A percentile compares a stretch with the other conserved stretches of the same genome.
Conservation (phyloP, 2,888 invertebrate genomes). For the Caenorhabditis drosophilae region DNA sequence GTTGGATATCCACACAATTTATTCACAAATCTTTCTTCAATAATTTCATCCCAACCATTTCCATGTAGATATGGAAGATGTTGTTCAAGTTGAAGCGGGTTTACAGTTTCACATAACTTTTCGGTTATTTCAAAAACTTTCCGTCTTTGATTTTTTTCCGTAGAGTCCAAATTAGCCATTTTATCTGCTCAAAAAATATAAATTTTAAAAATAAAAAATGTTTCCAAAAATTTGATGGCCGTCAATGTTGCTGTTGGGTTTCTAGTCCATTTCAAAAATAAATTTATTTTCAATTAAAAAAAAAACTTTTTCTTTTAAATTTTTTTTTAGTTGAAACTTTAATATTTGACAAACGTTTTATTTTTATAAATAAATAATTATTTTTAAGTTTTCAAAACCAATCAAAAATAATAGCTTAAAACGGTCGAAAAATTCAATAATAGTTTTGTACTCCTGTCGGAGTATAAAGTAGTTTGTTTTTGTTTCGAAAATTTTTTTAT, state of each 20-base stretch:
- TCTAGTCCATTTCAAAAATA: background rate
- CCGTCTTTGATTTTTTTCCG: background rate
- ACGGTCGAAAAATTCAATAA: too few species aligned
- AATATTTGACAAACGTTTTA: background rate
- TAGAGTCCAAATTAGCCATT: too few species aligned
- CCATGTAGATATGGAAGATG: conserved; percentile 34
- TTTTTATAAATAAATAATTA: background rate
- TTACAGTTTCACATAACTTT: conserved; percentile 22
- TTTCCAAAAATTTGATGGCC: too few species aligned
- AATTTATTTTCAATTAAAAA: too few species aligned
- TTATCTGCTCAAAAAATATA: too few species aligned
- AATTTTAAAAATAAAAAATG: too few species aligned
- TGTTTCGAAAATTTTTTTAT: conserved; percentile 1
- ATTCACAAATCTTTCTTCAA: conserved; percentile 40
- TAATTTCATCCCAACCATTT: conserved; percentile 42
- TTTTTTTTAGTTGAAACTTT: background rate
- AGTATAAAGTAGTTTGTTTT: background rate
- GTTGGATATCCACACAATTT: conserved; percentile 40
- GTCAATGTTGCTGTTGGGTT: too few species aligned
- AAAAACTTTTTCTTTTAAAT: background rate
- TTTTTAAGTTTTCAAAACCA: too few species aligned
- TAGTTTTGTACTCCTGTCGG: background rate
- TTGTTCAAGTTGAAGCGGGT: conserved; percentile 26
- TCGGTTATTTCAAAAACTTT: conserved; percentile 21
- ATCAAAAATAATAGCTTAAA: too few species aligned